Base-by-base conservation (phyloP, 2,888 invertebrate genomes). In the Schizaphis graminum region DNA sequence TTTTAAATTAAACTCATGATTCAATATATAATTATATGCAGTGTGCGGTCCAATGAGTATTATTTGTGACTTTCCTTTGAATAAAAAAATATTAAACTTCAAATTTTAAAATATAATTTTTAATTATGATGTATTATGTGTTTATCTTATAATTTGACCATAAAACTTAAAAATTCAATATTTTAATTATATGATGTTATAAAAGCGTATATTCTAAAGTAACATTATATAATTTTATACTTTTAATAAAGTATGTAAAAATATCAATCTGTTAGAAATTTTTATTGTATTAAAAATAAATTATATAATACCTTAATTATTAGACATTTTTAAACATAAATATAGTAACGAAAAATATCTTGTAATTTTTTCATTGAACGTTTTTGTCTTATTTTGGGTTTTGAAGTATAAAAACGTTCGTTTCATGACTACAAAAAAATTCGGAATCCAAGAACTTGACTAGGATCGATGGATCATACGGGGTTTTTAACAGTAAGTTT, bases 401-500 rank as follows among this genome's bases (percentile, higher is more conserved):
- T 35, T 13, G 56, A 57, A 57, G 47, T n/a, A 67, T n/a, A 67
- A 67, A n/a, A 28, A 77, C 21, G 16, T 57, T 56, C 2, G 13
- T 61, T 35, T n/a, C 44, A 61, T 35, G 84, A 91, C 53, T 56
- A 1, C 16, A 61, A 90, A 47, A 67, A 47, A 67, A 61, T 44
- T 44, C 41, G 44, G n/a, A 85, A 85, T 85, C n/a, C 56, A 57
- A 85, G 41, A 91, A 91, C 56, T 53, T 84, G 56, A 84, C 28
- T 41, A 53, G 56, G 57, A 91, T 44, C 57, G 85, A 91, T 91
- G 56, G 85, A 85, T 44, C 85, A 57, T 56, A 85, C 57, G 91
- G 56, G 91, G 57, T 85, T 91, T 85, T 56, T n/a, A 57, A 28
- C 44, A n/a, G n/a, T 35, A 41, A 53, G 91, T 91, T 91, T 91